These are phyloP conservation scores for Dicranocentrus wangi DNA, from an alignment of 2,888 invertebrate species.

Conservation along the genomic window DNA sequence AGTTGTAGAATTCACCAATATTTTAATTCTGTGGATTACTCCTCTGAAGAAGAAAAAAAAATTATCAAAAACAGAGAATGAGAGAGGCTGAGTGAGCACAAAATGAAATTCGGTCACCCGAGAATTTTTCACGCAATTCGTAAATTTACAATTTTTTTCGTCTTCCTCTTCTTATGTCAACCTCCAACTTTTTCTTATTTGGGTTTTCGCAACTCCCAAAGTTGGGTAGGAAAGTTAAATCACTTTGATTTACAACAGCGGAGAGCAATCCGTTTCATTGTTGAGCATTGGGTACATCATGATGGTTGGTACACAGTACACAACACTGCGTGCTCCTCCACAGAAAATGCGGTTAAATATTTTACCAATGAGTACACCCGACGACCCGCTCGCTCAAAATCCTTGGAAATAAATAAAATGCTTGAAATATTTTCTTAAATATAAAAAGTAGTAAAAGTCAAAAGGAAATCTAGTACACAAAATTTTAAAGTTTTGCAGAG, in stretches of 20 bases:
- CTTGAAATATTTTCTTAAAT: neutral
- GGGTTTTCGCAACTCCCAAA: neutral
- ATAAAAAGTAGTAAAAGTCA: too few species aligned
- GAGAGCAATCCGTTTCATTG: neutral
- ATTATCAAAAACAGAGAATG: neutral
- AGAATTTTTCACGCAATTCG: constrained; percentile 5
- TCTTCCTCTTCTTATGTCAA: neutral
- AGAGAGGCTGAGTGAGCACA: constrained; percentile 8
- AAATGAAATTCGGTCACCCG: constrained; percentile 1
- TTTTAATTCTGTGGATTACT: constrained; percentile 6
- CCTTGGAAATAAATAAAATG: too few species aligned
- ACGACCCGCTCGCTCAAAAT: neutral
- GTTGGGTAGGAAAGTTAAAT: constrained; percentile 1
- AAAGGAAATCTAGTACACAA: too few species aligned
- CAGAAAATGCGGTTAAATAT: neutral
- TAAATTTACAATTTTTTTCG: neutral
- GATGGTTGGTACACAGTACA: too few species aligned
- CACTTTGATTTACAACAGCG: constrained; percentile 8
- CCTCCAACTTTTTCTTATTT: neutral
- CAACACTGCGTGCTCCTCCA: too few species aligned
- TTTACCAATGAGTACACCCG: neutral
- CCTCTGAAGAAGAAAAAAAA: constrained; percentile 3
- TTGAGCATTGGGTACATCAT: neutral
- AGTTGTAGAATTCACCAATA: too few species aligned
- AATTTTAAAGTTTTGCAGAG: too few species aligned